Percentiles rank a stretch among this genome's conserved stretches.
phyloP scores from a whole-genome alignment of 2,888 invertebrate genomes.

The Acanthococcus lagerstroemiae region DNA sequence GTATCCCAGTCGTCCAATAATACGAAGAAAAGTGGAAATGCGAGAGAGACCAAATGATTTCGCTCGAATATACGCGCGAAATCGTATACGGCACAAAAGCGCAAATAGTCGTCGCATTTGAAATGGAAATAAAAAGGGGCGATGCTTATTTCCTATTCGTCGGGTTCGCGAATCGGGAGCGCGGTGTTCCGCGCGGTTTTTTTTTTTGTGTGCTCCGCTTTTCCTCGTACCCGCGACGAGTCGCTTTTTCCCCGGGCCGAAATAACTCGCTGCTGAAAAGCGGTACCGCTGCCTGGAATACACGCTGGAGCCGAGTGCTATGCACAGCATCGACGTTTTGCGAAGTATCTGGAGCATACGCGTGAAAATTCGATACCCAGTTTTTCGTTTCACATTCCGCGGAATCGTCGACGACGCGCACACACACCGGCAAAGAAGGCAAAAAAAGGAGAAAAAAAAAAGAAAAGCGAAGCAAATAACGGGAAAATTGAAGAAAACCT shows the following conservation, averaged over 20 bases:
- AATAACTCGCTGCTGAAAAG: too few species aligned
- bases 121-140: constrained; percentile 30
- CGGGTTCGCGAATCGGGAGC: neutral
- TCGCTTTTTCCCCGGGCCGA: neutral
- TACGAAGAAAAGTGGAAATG: neutral
- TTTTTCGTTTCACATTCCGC: neutral
- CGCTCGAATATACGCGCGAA: neutral
- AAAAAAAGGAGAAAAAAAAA: neutral
- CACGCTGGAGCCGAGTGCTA: too few species aligned
- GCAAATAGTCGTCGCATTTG: neutral
- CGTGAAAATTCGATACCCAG: neutral
- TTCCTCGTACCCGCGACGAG: neutral
- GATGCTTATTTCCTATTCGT: constrained; percentile 22
- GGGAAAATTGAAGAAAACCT: constrained; percentile 13
- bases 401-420: too few species aligned
- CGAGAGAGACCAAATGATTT: neutral
- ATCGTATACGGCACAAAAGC: neutral
- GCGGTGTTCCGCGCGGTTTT: too few species aligned
- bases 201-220: neutral
- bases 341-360: too few species aligned
- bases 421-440: too few species aligned
- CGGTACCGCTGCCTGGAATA: too few species aligned
- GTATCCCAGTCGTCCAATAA: neutral
- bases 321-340: too few species aligned
- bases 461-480: constrained; percentile 16